A percentile compares a stretch with the other conserved stretches of the same genome.
Conservation (phyloP, 2,113 vertebrate species). For the Tragelaphus buxtoni region DNA sequence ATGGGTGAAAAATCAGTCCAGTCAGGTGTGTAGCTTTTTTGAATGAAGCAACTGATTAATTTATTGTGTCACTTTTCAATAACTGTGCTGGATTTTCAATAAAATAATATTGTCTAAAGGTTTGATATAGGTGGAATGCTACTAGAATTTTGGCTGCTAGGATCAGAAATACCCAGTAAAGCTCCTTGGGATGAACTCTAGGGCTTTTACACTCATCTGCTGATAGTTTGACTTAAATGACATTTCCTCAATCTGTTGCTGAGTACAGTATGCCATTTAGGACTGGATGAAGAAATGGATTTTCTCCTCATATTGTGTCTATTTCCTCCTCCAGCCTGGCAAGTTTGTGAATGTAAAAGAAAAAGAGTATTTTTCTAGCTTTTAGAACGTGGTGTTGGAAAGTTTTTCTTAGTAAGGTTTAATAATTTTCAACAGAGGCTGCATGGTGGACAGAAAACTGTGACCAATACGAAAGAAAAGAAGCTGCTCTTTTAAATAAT, state of each 20-base stretch:
- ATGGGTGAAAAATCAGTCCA: not conserved
- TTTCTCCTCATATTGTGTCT: not conserved
- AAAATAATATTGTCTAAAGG: not conserved
- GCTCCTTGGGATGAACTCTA: constrained; percentile 41
- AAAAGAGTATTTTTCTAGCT: not conserved
- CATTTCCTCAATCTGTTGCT: constrained; percentile 58
- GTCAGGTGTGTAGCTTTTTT: not conserved
- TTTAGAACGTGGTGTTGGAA: constrained; percentile 25
- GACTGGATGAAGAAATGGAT: not conserved
- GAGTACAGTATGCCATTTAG: constrained; percentile 27
- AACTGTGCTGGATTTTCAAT: not conserved
- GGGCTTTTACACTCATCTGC: constrained; percentile 25
- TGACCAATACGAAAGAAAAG: constrained; percentile 7
- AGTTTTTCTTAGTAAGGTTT: not conserved
- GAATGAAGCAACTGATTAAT: not conserved
- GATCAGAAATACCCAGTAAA: constrained; percentile 18
- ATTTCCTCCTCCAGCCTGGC: not conserved
- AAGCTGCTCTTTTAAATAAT: constrained; percentile 28
- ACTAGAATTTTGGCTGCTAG: not conserved
- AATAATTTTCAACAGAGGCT: constrained; percentile 32
- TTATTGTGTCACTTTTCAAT: not conserved
- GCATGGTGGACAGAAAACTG: not conserved
- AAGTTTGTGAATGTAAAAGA: not conserved
- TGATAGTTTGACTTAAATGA: constrained; percentile 65
- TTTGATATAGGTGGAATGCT: not conserved